These are phyloP conservation scores for Mythimna albipuncta DNA, from an alignment of 2,888 invertebrate genomes.

Conservation along the genomic window DNA sequence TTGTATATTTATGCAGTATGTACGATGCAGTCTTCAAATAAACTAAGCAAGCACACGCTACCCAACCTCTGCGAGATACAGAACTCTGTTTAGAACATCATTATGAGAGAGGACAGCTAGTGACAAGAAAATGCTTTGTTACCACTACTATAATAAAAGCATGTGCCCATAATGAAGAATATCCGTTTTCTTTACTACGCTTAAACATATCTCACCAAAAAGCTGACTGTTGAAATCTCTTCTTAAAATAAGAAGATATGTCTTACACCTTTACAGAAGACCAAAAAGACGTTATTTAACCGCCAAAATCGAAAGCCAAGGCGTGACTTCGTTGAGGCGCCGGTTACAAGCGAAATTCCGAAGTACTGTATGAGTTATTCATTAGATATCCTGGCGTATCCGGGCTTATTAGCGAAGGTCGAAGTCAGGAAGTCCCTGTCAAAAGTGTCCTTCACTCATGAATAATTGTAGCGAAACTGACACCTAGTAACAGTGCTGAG, in stretches of 20 bases:
- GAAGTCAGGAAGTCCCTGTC: constrained; percentile 24
- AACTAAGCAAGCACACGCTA: too few species aligned
- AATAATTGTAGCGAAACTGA: constrained; percentile 4
- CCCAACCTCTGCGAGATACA: too few species aligned
- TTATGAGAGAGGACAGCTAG: too few species aligned
- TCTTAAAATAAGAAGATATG: too few species aligned
- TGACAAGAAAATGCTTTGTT: too few species aligned
- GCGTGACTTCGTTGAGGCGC: not conserved
- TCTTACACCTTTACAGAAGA: too few species aligned
- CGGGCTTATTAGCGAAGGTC: constrained; percentile 24
- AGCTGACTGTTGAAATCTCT: not conserved
- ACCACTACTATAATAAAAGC: too few species aligned
- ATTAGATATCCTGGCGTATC: constrained; percentile 10
- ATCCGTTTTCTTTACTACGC: too few species aligned
- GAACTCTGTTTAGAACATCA: too few species aligned
- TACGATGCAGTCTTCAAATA: too few species aligned
- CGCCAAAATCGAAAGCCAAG: not conserved
- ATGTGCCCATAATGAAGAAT: too few species aligned
- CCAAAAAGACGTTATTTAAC: not conserved
- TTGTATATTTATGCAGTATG: too few species aligned
- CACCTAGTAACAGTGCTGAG: not conserved
- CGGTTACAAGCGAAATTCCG: not conserved
- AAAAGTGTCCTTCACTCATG: constrained; percentile 3
- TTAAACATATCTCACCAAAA: not conserved
- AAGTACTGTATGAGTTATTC: constrained; percentile 15